Conservation (phyloP, 2,797 vertebrate species). For the Crocodylus rhombifer region DNA sequence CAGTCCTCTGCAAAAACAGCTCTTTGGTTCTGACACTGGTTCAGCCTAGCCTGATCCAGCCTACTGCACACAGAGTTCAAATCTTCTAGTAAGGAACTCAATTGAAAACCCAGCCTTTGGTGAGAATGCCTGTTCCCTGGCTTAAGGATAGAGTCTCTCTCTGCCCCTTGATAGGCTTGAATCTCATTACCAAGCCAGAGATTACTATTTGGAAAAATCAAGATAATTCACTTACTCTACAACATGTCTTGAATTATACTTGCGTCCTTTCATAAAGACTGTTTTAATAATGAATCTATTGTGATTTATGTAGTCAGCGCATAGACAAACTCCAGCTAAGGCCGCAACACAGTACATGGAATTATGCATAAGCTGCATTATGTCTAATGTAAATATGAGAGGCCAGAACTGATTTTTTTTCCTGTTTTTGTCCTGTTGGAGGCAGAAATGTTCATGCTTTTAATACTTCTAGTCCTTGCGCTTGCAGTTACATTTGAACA, state of each 20-base stretch:
- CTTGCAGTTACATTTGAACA: not conserved
- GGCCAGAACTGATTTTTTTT: not conserved
- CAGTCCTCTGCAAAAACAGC: too few species aligned
- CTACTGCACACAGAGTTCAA: not conserved
- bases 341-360: not conserved
- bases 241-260: not conserved
- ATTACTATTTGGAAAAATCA: not conserved
- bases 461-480: not conserved
- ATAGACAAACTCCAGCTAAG: not conserved
- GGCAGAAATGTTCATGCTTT: not conserved
- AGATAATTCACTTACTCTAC: not conserved
- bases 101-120: not conserved
- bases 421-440: not conserved
- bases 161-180: not conserved
- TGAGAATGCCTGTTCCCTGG: rapidly evolving
- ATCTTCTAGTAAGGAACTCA: not conserved
- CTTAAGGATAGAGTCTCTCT: not conserved
- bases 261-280: too few species aligned
- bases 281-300: not conserved
- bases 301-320: not conserved
- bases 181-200: not conserved
- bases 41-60: not conserved
- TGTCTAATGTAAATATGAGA: not conserved
- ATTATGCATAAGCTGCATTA: not conserved
- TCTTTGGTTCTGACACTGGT: not conserved